phyloP scores from a whole-genome alignment of 2,797 vertebrate species.

The Brachyalestes nurse region DNA sequence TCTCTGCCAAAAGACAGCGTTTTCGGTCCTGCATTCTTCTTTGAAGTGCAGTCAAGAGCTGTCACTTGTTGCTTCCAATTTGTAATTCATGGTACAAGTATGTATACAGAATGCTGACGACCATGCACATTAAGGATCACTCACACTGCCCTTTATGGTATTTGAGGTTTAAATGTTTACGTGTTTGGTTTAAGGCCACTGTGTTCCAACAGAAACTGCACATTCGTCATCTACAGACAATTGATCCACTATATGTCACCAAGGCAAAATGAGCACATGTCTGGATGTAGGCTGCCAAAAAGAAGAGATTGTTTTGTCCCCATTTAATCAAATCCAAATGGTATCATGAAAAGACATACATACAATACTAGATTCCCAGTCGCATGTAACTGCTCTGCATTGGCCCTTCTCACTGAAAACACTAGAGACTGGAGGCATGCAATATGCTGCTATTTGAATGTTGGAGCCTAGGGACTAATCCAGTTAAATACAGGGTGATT shows the following conservation, averaged over 20 bases:
- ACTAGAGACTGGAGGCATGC: not conserved
- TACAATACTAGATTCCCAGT: not conserved
- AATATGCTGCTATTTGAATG: constrained; percentile 26
- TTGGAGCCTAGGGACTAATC: constrained; percentile 48
- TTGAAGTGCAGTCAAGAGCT: constrained; percentile 52
- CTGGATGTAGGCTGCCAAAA: not conserved
- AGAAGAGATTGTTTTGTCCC: not conserved
- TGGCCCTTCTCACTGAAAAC: not conserved
- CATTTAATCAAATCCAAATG: not conserved
- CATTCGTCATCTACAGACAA: not conserved
- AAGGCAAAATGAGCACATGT: constrained; percentile 5
- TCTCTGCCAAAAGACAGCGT: not conserved
- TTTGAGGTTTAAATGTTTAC: constrained; percentile 36
- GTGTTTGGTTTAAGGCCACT: constrained; percentile 31
- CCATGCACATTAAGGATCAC: constrained; percentile 22
- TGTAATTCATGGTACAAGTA: constrained; percentile 59
- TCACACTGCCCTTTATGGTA: constrained; percentile 7
- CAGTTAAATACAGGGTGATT: constrained; percentile 49
- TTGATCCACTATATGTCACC: not conserved
- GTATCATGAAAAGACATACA: not conserved
- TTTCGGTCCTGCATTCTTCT: constrained; percentile 37
- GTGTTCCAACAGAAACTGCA: constrained; percentile 24
- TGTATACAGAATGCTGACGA: constrained; percentile 36
- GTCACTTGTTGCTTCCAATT: constrained; percentile 64
- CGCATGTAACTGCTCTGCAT: not conserved